Evolutionary conservation across 2,113 vertebrate species (phyloP).

Genomic region (Diadophis punctatus): DNA sequence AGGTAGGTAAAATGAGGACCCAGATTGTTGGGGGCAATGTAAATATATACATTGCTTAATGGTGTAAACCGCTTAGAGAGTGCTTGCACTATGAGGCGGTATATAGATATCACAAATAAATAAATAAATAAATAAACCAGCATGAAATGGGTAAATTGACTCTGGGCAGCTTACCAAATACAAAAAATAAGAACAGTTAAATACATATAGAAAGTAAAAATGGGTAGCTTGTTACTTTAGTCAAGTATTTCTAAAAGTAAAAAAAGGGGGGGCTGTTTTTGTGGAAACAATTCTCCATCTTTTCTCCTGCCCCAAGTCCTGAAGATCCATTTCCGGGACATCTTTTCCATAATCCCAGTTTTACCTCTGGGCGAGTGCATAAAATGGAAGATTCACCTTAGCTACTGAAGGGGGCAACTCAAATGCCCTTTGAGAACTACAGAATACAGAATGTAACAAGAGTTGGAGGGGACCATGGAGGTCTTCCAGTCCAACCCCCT

Average conservation of each 20-base stretch:
- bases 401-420: background rate
- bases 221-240: background rate
- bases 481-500: too few relatives aligned
- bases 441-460: too few relatives aligned
- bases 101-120: too few relatives aligned
- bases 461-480: too few relatives aligned
- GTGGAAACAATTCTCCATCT: background rate
- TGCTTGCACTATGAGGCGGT: too few relatives aligned
- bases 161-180: background rate
- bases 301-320: background rate
- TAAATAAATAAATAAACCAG: too few relatives aligned
- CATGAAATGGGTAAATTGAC: too few relatives aligned
- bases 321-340: background rate
- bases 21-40: too few relatives aligned
- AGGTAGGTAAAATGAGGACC: too few relatives aligned
- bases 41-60: too few relatives aligned
- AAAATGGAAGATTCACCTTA: background rate
- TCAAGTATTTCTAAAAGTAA: background rate
- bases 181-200: background rate
- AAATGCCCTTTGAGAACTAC: background rate
- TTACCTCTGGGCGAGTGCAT: background rate
- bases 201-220: background rate
- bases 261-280: background rate
- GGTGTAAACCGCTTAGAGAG: too few relatives aligned
- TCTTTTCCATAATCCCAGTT: background rate